Evolutionary conservation across 2,113 vertebrate species (phyloP), one percentile per base, ranked within the genome.

Genomic region (Raja brachyura): DNA sequence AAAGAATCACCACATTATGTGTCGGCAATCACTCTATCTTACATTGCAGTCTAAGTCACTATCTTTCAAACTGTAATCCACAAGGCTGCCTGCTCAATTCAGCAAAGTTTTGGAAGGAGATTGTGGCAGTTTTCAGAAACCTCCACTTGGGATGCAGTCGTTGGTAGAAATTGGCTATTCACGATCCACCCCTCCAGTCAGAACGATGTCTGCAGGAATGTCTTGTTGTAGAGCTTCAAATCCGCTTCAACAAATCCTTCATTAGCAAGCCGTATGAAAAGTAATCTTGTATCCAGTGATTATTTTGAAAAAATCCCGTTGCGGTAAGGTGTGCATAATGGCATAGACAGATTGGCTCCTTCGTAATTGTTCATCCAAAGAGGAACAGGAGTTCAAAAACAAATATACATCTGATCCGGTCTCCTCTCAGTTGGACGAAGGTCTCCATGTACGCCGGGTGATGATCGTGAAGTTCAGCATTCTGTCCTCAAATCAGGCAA

Each of bases 401-500:
- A 92, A 73, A 92, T 74, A 25, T 73, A 70, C 48, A 48, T 54
- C n/a, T 73, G 39, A 92, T 74, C 90, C 90, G 48, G 90, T 74
- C 73, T 92, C 66, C 33, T 73, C 90, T 92, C 54, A 90, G 48
- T 54, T 54, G 48, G 33, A 9, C 22, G 22, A 70, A 90, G 88
- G 66, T 90, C 88, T 90, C n/a, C 70, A 28, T 31, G 54, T 73
- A 73, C 48, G 68, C 48, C 90, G 73, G 48, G 54, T 39, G 70
- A 68, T 73, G 90, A 39, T 92, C 90, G 54, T 73, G 70, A 86
- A 0, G 94, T 93, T 95, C 95, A 39, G 0, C 95, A 94, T 96
- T 96, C 95, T 92, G 90, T 92, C 90, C 95, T 95, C 96, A 96
- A 96, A 96, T 95, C 96, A 95, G 96, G 94, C 95, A 95, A 96